These are phyloP conservation scores for Chlamydotis undulata DNA, from an alignment of 2,113 vertebrate genomes.

Conservation along the genomic window DNA sequence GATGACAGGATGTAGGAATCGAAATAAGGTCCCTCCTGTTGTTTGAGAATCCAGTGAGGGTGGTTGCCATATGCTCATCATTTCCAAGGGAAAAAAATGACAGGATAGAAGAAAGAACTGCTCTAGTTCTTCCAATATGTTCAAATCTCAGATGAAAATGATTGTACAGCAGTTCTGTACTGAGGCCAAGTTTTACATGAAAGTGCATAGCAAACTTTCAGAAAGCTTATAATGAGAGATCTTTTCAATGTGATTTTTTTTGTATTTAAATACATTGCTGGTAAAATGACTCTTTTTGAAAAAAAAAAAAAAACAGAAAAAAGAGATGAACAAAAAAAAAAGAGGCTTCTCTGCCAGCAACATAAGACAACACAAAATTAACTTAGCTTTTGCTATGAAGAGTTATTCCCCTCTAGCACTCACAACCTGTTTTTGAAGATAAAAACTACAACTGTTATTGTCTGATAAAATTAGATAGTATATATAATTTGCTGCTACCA, in stretches of 20 bases:
- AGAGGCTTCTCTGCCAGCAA: constrained; percentile 7
- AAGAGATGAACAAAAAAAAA: constrained; percentile 18
- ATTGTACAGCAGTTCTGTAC: constrained; percentile 75
- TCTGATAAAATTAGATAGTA: constrained; percentile 48
- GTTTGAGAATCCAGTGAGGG: constrained; percentile 87
- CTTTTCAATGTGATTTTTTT: constrained; percentile 29
- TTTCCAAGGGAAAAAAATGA: constrained; percentile 85
- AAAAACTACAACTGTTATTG: constrained; percentile 48
- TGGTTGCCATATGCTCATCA: constrained; percentile 94
- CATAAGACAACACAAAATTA: constrained; percentile 58
- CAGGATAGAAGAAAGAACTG: constrained; percentile 89
- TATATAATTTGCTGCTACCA: constrained; percentile 19
- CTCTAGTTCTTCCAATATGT: constrained; percentile 89
- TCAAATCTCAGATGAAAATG: constrained; percentile 90
- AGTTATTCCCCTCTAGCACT: constrained; percentile 60
- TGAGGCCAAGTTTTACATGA: constrained; percentile 78
- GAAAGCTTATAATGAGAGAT: constrained; percentile 70
- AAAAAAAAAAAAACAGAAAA: not conserved
- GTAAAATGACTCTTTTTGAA: constrained; percentile 15
- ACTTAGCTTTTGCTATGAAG: constrained; percentile 60
- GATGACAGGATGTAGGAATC: constrained; percentile 90
- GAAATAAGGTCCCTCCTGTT: constrained; percentile 88
- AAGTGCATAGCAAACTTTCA: constrained; percentile 76
- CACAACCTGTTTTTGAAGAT: constrained; percentile 63
- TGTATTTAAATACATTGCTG: constrained; percentile 53